Evolutionary conservation across 2,888 invertebrate species (phyloP), one percentile per base, ranked within the genome.

Genomic region (Tortrix viridana): DNA sequence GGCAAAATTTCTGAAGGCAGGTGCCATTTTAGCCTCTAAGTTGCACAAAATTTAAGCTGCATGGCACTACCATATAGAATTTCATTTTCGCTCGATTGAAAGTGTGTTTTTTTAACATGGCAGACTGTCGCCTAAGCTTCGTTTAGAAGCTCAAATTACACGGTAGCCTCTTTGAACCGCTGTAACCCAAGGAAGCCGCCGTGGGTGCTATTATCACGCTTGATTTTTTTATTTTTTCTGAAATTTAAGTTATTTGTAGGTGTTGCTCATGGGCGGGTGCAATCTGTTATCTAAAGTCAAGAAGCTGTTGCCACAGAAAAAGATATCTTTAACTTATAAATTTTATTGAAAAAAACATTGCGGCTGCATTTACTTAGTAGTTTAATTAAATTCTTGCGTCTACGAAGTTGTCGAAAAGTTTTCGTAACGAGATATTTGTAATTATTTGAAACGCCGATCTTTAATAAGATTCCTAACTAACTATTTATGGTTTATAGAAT

Each of bases 41-140:
- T 89, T 90, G 86, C 85, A 85, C 87, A 91, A 90, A 89, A 88
- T 88, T 88, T 89, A 88, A 91, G 91, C 88, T 80, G 72, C 80
- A 76, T 80, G 85, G 84, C 89, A 85, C 77, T 82, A 73, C 78
- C 78, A 84, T 92, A 92, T 92, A 88, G 86, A 82, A 81, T 91
- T 91, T 89, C 91, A 83, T 85, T 83, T 77, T 76, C 86, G 85
- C 81, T 88, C 87, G 85, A 88, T 87, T 85, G 85, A 82, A 82
- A 81, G 73, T 75, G 70, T 81, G 69, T 86, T 89, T 89, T 86
- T 84, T 82, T 71, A 69, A 68, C 84, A 81, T 85, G 84, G 78
- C 84, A 77, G 79, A 84, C 84, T 88, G 88, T 91, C 90, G 86
- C 88, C 81, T 85, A 84, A 84, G 87, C 85, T 88, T 86, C 85